These are phyloP conservation scores for Lampris incognitus DNA, from an alignment of 2,113 vertebrate genomes.

Conservation along the genomic window DNA sequence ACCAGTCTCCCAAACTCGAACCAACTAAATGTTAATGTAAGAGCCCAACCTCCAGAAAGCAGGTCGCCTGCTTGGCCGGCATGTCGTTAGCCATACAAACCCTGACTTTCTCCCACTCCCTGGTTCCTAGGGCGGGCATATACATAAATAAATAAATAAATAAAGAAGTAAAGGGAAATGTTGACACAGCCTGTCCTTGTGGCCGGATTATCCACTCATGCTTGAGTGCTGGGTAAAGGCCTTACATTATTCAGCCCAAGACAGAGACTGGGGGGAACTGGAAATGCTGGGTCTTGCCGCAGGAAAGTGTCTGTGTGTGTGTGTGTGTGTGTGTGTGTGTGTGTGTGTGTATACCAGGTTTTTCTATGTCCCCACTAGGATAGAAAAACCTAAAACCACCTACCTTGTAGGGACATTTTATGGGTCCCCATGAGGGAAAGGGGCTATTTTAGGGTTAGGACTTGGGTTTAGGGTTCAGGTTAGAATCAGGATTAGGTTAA, in stretches of 20 bases:
- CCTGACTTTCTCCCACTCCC: slow-evolving; percentile 48
- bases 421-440: too few relatives aligned
- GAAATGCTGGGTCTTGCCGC: slow-evolving; percentile 59
- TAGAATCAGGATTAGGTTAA: too few relatives aligned
- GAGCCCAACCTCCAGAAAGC: slow-evolving; percentile 36
- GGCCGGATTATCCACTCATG: slow-evolving; percentile 82
- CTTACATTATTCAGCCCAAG: slow-evolving; percentile 80
- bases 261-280: slow-evolving; percentile 53
- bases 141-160: slow-evolving; percentile 76
- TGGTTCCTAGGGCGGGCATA: slow-evolving; percentile 41
- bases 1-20: neutral
- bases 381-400: too few relatives aligned
- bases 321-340: slow-evolving; percentile 25
- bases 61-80: slow-evolving; percentile 40
- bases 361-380: too few relatives aligned
- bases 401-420: too few relatives aligned
- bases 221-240: slow-evolving; percentile 75
- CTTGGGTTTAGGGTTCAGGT: too few relatives aligned
- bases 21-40: neutral
- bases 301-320: slow-evolving; percentile 29
- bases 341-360: too few relatives aligned
- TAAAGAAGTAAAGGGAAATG: slow-evolving; percentile 73
- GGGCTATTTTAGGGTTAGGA: too few relatives aligned
- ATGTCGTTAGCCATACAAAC: slow-evolving; percentile 47
- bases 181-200: slow-evolving; percentile 80